Percentiles rank a stretch among this genome's conserved stretches.
Evolutionary conservation across 2,888 invertebrate species (phyloP).

Genomic region (Endotricha flammealis): DNA sequence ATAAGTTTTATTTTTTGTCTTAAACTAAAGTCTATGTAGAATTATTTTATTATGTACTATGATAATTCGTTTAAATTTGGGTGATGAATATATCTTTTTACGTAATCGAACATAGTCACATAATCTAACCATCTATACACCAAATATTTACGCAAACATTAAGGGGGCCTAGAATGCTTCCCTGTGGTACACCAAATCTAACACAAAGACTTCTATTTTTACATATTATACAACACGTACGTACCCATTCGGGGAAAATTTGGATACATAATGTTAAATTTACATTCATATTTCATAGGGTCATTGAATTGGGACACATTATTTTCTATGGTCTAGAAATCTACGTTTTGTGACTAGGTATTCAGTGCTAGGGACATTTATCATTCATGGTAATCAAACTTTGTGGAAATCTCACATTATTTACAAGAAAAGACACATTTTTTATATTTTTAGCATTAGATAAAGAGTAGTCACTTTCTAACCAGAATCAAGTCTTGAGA

Average conservation of each 20-base stretch:
- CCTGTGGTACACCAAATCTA: slow-evolving; percentile 46
- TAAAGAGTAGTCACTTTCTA: too few relatives aligned
- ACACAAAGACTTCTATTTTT: slow-evolving; percentile 9
- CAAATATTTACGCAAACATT: slow-evolving; percentile 24
- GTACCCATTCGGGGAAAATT: slow-evolving; percentile 1
- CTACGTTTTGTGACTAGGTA: slow-evolving; percentile 4
- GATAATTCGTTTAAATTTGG: too few relatives aligned
- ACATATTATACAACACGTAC: slow-evolving; percentile 7
- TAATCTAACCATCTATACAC: slow-evolving; percentile 16
- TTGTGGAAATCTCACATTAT: not conserved
- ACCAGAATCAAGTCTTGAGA: too few relatives aligned
- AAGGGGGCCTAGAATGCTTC: slow-evolving; percentile 31
- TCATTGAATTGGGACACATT: slow-evolving; percentile 2
- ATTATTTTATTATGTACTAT: too few relatives aligned
- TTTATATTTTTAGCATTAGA: too few relatives aligned
- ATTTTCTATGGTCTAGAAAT: slow-evolving; percentile 1
- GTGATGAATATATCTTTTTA: too few relatives aligned
- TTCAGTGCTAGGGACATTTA: not conserved
- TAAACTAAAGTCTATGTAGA: too few relatives aligned
- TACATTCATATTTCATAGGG: not conserved
- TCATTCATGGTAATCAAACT: not conserved
- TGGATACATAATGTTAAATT: not conserved
- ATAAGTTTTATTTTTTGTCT: too few relatives aligned
- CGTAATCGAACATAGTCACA: slow-evolving; percentile 22
- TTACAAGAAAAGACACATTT: too few relatives aligned